A percentile compares a stretch with the other conserved stretches of the same genome.
phyloP scores from a whole-genome alignment of 2,113 vertebrate genomes.

The Bubo bubo region DNA sequence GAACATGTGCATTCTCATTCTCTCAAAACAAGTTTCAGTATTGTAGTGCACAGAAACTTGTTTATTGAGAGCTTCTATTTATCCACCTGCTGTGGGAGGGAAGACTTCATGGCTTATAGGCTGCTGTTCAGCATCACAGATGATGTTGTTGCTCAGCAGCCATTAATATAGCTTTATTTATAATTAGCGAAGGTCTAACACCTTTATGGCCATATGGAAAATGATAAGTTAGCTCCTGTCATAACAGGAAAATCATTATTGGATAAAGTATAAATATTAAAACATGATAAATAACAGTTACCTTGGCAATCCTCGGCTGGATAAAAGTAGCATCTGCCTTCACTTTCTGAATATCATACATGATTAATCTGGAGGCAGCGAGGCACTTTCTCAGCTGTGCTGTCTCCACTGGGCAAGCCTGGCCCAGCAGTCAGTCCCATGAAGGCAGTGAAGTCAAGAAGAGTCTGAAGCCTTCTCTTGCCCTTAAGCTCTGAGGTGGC shows the following conservation, averaged over 20 bases:
- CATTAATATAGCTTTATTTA: constrained; percentile 52
- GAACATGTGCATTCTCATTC: not conserved
- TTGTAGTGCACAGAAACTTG: not conserved
- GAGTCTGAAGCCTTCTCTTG: not conserved
- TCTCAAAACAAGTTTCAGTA: not conserved
- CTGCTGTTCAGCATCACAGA: constrained; percentile 13
- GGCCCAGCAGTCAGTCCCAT: not conserved
- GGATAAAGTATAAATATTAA: constrained; percentile 21
- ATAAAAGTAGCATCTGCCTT: constrained; percentile 47
- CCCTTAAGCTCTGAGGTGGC: not conserved
- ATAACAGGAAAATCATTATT: constrained; percentile 26
- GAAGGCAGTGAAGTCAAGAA: not conserved
- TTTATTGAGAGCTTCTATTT: not conserved
- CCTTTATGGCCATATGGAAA: constrained; percentile 48
- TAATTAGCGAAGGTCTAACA: constrained; percentile 33
- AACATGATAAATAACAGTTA: constrained; percentile 46
- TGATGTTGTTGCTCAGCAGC: not conserved
- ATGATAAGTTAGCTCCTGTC: constrained; percentile 50
- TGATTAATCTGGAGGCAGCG: not conserved
- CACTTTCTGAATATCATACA: not conserved
- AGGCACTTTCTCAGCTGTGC: not conserved
- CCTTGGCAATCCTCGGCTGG: constrained; percentile 13
- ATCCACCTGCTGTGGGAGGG: not conserved
- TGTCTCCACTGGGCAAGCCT: not conserved
- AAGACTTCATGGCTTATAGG: not conserved